Percentiles rank a stretch among this genome's conserved stretches.
Evolutionary conservation across 2,797 vertebrate species (phyloP).

Genomic region (Siniperca undulata): DNA sequence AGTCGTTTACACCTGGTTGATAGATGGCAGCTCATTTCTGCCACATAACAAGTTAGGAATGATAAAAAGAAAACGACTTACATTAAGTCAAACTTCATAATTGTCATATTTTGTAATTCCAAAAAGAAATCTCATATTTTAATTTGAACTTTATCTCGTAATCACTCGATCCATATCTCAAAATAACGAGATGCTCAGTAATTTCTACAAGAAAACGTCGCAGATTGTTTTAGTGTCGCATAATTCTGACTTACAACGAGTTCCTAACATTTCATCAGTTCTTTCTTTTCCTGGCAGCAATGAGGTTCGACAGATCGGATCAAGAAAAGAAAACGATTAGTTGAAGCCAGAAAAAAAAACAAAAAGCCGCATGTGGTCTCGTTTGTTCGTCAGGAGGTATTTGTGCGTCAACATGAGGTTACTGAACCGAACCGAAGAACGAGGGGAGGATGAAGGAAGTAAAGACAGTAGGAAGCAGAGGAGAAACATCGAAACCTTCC

Average conservation of each 20-base stretch:
- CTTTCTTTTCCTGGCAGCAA: not conserved
- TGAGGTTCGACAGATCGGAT: not conserved
- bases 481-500: not conserved
- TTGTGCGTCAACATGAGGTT: slow-evolving; percentile 31
- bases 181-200: not conserved
- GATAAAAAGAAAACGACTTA: not conserved
- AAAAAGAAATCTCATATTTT: not conserved
- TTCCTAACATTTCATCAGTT: not conserved
- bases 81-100: not conserved
- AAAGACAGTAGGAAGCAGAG: not conserved
- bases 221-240: not conserved
- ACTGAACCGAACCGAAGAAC: slow-evolving; percentile 20
- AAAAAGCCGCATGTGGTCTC: not conserved
- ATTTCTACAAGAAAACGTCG: not conserved
- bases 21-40: not conserved
- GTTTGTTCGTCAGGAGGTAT: slow-evolving; percentile 58
- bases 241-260: not conserved
- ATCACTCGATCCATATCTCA: not conserved
- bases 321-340: not conserved
- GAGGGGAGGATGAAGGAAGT: not conserved
- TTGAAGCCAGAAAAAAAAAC: not conserved
- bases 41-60: not conserved
- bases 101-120: not conserved
- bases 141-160: not conserved
- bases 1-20: no score